Evolutionary conservation across 2,888 invertebrate species (phyloP), one percentile per base, ranked within the genome.

Genomic region (Adela reaumurella): DNA sequence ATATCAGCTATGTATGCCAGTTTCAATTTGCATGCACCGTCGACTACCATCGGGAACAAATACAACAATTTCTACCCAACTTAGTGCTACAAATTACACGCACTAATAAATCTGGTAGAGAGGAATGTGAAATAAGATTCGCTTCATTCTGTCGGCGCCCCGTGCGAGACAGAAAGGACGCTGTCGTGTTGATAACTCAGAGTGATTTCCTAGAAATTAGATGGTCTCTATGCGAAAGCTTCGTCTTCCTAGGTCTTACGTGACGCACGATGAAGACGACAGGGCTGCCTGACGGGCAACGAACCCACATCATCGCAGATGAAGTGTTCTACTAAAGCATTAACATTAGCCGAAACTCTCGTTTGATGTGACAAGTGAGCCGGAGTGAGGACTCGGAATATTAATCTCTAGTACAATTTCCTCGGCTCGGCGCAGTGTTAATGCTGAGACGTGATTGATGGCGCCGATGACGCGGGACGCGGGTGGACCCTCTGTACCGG

Each of bases 371-470:
- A 35, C 35, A 35, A 35, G 35, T 35, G 35, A 35, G n/a, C 11
- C n/a, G 35, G 35, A 35, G 35, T 35, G 35, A 35, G 11, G 35
- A 35, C 11, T 8, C 35, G 35, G 35, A 35, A 35, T 70, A 71
- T 68, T 73, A 71, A 73, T 69, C 67, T 66, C 56, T 57, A 60
- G 59, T 56, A 68, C 70, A 73, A 74, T 74, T 68, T 70, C 70
- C 67, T 60, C 50, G 17, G 43, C 67, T 60, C 50, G 17, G 43
- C 17, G 43, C 14, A 35, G 14, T 35, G 35, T 35, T 35, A 35
- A 35, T 35, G 35, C 14, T 14, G 11, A 14, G 35, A 3, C 35
- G 14, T 35, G 35, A 35, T 35, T 35, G 35, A 35, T 35, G 35
- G 35, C 35, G 35, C 35, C 35, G 35, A 35, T 35, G 35, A 35